Evolutionary conservation across 2,113 vertebrate species (phyloP).

Genomic region (Origma solitaria): DNA sequence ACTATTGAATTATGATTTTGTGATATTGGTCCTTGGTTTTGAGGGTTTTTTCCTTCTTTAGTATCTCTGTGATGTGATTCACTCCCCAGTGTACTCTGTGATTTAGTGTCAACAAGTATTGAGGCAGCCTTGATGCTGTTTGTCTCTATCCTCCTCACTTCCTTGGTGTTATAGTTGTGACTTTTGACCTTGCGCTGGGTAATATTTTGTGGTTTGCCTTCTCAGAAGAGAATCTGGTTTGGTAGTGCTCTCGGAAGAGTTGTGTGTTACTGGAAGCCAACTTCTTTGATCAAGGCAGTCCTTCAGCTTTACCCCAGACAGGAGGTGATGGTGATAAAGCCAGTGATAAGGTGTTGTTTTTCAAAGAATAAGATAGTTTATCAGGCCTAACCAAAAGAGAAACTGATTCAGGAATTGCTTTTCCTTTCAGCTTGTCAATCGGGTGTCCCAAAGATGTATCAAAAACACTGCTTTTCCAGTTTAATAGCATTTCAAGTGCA

Average conservation of each 20-base stretch:
- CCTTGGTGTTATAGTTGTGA: neutral
- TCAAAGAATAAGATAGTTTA: neutral
- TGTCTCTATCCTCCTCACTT: neutral
- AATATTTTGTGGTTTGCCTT: neutral
- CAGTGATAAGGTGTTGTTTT: neutral
- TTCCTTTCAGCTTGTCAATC: neutral
- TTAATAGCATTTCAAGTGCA: neutral
- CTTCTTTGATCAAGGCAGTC: neutral
- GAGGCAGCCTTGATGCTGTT: neutral
- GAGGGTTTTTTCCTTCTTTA: accelerated
- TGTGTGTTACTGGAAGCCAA: neutral
- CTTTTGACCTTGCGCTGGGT: neutral
- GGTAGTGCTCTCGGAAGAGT: neutral
- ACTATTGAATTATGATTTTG: neutral
- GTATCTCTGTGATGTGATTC: neutral
- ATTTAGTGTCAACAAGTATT: neutral
- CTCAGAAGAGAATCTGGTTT: neutral
- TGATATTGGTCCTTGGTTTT: neutral
- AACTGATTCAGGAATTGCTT: neutral
- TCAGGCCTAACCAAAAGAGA: neutral
- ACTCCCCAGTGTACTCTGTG: accelerated
- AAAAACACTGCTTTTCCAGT: accelerated
- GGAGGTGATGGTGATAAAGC: neutral
- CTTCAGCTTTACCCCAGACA: neutral
- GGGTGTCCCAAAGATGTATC: neutral